phyloP scores from a whole-genome alignment of 2,113 vertebrate genomes.

The Zosterops pallidus region DNA sequence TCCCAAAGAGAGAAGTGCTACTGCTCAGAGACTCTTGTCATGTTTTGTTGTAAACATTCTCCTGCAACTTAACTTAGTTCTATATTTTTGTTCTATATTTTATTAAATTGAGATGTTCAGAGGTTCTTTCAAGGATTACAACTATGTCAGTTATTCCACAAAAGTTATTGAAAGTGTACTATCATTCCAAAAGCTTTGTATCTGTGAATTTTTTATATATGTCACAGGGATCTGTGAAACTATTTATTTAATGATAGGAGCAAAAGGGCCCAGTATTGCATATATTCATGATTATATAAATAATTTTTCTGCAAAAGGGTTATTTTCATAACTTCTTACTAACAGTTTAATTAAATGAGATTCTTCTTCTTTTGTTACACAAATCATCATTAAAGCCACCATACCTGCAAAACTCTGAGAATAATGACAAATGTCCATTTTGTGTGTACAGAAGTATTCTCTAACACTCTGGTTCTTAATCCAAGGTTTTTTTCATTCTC shows the following conservation, averaged over 20 bases:
- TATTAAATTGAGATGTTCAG: background rate
- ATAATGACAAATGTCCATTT: background rate
- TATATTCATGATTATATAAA: background rate
- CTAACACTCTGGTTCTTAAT: background rate
- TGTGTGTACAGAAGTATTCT: background rate
- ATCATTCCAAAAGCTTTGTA: background rate
- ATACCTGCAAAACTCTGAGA: background rate
- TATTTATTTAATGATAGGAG: background rate
- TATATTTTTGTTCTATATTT: background rate
- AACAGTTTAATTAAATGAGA: background rate
- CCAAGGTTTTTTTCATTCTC: background rate
- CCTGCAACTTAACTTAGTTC: background rate
- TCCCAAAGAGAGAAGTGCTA: background rate
- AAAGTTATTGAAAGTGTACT: background rate
- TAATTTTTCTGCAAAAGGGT: background rate
- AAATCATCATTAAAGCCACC: background rate
- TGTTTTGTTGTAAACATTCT: constrained; percentile 32
- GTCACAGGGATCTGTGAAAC: background rate
- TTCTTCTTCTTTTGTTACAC: background rate
- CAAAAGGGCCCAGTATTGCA: background rate
- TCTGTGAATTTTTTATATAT: background rate
- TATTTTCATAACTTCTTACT: background rate
- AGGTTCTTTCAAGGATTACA: background rate
- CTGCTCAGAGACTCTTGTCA: background rate
- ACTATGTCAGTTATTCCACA: background rate